A percentile compares a stretch with the other conserved stretches of the same genome.
These are phyloP conservation scores for Muscicapa comitata DNA, from an alignment of 2,797 vertebrate genomes.

Conservation along the genomic window DNA sequence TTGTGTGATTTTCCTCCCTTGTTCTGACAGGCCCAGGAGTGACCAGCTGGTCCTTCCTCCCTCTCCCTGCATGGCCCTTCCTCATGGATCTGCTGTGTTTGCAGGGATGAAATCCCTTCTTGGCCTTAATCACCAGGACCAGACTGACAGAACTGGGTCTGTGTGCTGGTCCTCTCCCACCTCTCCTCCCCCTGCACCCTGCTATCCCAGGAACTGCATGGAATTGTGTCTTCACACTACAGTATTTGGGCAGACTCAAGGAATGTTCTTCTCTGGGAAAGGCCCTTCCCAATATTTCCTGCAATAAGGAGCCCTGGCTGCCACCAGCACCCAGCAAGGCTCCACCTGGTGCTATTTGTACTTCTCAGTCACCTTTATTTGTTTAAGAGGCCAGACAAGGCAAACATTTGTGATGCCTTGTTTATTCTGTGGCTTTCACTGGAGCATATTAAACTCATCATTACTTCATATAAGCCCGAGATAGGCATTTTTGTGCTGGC, in stretches of 20 bases:
- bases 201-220: accelerated
- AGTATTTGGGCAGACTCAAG: background rate
- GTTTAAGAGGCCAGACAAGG: constrained; percentile 90
- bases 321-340: constrained; percentile 5
- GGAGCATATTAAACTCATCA: constrained; percentile 84
- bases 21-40: accelerated
- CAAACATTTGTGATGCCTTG: constrained; percentile 85
- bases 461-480: constrained; percentile 82
- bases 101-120: accelerated
- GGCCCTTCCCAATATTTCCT: background rate
- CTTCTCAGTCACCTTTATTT: constrained; percentile 83
- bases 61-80: accelerated
- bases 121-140: accelerated
- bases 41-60: background rate
- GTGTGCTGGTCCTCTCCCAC: background rate
- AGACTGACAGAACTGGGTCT: accelerated
- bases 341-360: constrained; percentile 61
- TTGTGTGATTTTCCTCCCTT: background rate
- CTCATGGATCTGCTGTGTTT: background rate
- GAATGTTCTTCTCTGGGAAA: background rate
- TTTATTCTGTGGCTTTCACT: constrained; percentile 88
- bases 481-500: constrained; percentile 72
- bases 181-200: background rate
- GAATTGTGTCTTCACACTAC: background rate
- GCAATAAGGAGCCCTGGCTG: background rate